phyloP scores from a whole-genome alignment of 2,888 invertebrate species.

The Lucinisca nassula region DNA sequence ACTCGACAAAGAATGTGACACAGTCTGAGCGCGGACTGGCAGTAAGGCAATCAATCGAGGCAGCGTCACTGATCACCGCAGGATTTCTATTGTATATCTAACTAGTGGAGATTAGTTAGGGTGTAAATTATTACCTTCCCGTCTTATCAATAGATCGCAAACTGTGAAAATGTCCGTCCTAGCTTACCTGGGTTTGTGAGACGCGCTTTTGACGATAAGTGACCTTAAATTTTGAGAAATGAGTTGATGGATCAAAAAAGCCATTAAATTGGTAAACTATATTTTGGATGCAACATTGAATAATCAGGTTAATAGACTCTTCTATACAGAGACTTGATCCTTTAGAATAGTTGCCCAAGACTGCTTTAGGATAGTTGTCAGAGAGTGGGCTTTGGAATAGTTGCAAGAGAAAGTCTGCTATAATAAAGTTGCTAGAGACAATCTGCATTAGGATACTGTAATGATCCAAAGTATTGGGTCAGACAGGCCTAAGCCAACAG shows the following conservation, averaged over 20 bases:
- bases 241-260: neutral
- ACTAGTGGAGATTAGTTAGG: neutral
- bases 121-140: conserved; percentile 5
- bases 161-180: conserved; percentile 10
- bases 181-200: neutral
- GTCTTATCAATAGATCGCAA: conserved; percentile 1
- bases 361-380: no score
- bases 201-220: neutral
- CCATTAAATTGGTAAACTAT: neutral
- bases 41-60: conserved; percentile 9
- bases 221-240: neutral
- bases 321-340: no score
- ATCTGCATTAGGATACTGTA: no score
- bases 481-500: no score
- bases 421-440: no score
- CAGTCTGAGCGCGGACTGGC: neutral
- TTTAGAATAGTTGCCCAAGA: no score
- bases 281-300: neutral
- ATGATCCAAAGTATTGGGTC: no score
- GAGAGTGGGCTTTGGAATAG: no score
- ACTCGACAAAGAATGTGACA: neutral
- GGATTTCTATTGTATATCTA: neutral
- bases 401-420: no score
- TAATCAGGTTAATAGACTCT: no score
- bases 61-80: neutral